Evolutionary conservation across 64 coral and sea anemone genomes (phyloP), one percentile per base, ranked within the genome.

Genomic region (Montipora foliosa): DNA sequence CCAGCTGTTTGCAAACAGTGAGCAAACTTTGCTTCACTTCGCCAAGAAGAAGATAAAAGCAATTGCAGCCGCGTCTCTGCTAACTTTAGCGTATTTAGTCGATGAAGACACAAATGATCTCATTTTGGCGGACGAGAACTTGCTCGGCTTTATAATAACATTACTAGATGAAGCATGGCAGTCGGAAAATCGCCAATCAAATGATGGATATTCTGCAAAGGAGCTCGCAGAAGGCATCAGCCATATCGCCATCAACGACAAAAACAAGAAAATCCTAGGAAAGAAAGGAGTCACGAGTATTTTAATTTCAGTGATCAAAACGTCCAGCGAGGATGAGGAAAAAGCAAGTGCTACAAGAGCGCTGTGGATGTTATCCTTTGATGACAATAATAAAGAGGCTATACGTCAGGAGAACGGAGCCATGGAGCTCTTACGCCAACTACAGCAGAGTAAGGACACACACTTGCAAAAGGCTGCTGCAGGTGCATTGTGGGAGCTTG

Each of bases 401-500:
- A 91, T 91, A 47, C 61, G 49, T 4, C 19, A 89, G 53, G 75
- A 88, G 13, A 53, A 87, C 16, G 19, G 20, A 5, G 66, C 59
- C 25, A 37, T 95, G 76, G 51, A 13, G 3, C 68, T 69, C 0
- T 58, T 88, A 15, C 22, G 72, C 29, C 52, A 74, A 4, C 69
- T 95, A 4, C 89, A 76, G 6, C 19, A 67, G 57, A 88, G 89
- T 29, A n/a, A 59, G 14, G 71, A 91, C 52, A 15, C 83, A 16
- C 75, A 91, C 55, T 78, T 91, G 14, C 89, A 91, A 90, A 91
- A 87, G 58, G 94, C 94, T 12, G 94, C 89, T 10, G 62, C 82
- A 72, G 94, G 94, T 74, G 89, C 94, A 80, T 81, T 95, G 19
- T 95, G 94, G 94, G 93, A 94, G 74, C 10, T 94, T 14, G 88